Evolutionary conservation across 2,888 invertebrate genomes (phyloP).

Genomic region (Adelognathus sp.): DNA sequence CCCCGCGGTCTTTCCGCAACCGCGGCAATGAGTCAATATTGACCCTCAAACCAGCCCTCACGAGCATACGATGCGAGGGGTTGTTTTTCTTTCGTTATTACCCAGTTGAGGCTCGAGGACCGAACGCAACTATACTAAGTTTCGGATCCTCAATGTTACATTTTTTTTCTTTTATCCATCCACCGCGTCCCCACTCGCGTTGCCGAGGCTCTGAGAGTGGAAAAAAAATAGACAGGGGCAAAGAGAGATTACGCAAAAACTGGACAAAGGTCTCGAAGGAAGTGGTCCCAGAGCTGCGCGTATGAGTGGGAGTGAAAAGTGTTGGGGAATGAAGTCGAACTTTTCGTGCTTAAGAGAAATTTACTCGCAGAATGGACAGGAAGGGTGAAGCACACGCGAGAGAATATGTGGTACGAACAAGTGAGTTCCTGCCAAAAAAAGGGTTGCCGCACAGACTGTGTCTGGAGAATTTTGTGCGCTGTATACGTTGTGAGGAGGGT

Average conservation of each 20-base stretch:
- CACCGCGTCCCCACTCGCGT: neutral
- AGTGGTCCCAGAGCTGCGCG: neutral
- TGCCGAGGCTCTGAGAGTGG: neutral
- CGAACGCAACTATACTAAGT: neutral
- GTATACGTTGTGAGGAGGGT: neutral
- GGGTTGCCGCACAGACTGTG: conserved; percentile 28
- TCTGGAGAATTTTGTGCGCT: neutral
- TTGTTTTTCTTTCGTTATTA: neutral
- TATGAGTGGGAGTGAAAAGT: neutral
- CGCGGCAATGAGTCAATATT: conserved; percentile 32
- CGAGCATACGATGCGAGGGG: conserved; percentile 7
- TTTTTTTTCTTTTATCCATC: too few relatives aligned
- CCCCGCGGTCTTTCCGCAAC: neutral
- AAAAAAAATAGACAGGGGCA: neutral
- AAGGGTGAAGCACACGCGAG: conserved; percentile 26
- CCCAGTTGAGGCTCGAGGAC: neutral
- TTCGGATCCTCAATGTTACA: too few relatives aligned
- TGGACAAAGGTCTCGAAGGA: neutral
- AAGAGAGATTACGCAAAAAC: neutral
- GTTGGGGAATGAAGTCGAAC: neutral
- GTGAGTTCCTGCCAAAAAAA: conserved; percentile 30
- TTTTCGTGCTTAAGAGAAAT: neutral
- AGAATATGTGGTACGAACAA: conserved; percentile 30
- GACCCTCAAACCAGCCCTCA: conserved; percentile 2
- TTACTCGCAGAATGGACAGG: neutral